Base-by-base conservation (phyloP, 1,140 invertebrate genomes). In the Plutomurus gul region DNA sequence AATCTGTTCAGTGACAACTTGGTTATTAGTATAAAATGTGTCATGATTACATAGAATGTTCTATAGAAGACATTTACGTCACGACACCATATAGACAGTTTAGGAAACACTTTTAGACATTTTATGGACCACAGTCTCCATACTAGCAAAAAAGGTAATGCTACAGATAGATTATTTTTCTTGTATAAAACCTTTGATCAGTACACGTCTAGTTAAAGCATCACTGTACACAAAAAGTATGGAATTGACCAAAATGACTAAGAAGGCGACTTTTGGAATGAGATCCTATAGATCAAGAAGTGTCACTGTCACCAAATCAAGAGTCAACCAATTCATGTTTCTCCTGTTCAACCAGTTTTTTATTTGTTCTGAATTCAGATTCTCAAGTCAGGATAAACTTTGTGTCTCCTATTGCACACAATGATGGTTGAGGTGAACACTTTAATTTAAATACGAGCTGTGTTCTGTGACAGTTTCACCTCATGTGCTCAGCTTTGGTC, bases 261-360 rank as follows among this genome's bases (percentile, higher is more conserved):
- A n/a, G 56, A 65, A 33, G 56, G 30, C 56, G 30, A 65, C 27
- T 30, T 65, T 65, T 13, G 56, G 56, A 65, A 65, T 65, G 56
- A 65, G 56, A 65, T 65, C 22, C 56, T 65, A 65, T 65, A 65
- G 56, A 65, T 65, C 56, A 65, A 65, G 56, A 33, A 25, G 56
- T 65, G 56, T 65, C 56, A 65, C 27, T 65, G 56, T 65, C 56
- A 65, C 56, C 56, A 65, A 65, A 65, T 65, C 56, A 65, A 65
- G 56, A 65, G 56, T 30, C 56, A 65, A 65, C 27, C 56, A 65
- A 65, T 30, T 65, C 56, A 65, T 65, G 56, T 65, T 30, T 36
- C 56, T 65, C 56, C 27, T 6, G 56, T 65, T 30, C 56, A 65
- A 65, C 56, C 56, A 65, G 56, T 65, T 65, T 65, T 65, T 65